A percentile compares a stretch with the other conserved stretches of the same genome.
These are phyloP conservation scores for Lonchura striata DNA, from an alignment of 2,113 vertebrate genomes.

Conservation along the genomic window DNA sequence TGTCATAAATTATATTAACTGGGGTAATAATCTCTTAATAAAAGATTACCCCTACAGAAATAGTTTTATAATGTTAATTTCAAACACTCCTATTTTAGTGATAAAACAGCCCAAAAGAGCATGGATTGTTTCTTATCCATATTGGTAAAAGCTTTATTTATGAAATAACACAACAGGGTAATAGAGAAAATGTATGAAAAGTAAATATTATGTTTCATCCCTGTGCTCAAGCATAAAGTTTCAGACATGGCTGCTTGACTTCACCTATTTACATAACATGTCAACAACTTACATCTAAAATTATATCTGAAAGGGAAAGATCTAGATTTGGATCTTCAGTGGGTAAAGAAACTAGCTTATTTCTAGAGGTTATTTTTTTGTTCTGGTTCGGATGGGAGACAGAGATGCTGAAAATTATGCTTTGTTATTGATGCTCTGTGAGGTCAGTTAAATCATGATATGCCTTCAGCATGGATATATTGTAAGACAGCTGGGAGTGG, in stretches of 20 bases:
- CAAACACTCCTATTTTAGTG: neutral
- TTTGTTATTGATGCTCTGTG: neutral
- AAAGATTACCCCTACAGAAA: neutral
- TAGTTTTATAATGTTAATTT: neutral
- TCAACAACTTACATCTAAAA: neutral
- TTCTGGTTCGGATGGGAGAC: neutral
- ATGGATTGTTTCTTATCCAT: neutral
- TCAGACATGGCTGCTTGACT: neutral
- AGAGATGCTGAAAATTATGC: neutral
- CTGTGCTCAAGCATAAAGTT: neutral
- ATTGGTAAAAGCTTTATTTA: neutral
- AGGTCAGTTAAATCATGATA: neutral
- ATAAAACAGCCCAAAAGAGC: neutral
- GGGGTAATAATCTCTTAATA: neutral
- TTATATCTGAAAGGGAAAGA: neutral
- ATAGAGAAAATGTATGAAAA: neutral
- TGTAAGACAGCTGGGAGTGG: neutral
- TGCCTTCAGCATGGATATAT: neutral
- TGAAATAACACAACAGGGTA: neutral
- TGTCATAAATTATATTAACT: neutral
- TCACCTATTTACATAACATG: neutral
- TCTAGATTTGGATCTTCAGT: neutral
- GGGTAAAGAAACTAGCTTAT: neutral
- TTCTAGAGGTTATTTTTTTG: neutral
- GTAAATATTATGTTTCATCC: neutral